Evolutionary conservation across 2,113 vertebrate species (phyloP).

Genomic region (Physeter macrocephalus): DNA sequence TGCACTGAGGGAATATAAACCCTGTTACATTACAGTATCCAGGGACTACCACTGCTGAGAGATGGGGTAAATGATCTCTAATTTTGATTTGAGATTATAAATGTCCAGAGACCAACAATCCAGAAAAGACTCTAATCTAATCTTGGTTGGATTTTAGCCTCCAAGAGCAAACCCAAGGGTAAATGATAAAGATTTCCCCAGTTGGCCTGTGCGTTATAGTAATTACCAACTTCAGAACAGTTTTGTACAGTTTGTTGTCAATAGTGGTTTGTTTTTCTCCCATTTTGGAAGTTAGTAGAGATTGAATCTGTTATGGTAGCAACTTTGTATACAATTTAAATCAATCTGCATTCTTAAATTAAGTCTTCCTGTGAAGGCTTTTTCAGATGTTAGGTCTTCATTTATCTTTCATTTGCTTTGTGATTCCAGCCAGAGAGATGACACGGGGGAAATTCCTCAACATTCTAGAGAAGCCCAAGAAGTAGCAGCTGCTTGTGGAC

Average conservation of each 20-base stretch:
- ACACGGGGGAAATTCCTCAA: conserved; percentile 98
- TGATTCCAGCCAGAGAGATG: conserved; percentile 96
- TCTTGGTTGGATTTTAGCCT: conserved; percentile 76
- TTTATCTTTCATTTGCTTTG: conserved; percentile 51
- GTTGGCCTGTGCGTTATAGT: not conserved
- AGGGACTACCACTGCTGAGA: conserved; percentile 64
- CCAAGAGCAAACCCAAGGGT: conserved; percentile 68
- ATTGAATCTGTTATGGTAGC: not conserved
- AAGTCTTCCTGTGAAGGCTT: not conserved
- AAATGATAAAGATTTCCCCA: conserved; percentile 9
- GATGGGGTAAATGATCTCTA: conserved; percentile 69
- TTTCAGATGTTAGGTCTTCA: conserved; percentile 27
- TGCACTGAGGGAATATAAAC: conserved; percentile 77
- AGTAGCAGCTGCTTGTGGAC: conserved; percentile 77
- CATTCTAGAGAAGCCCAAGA: conserved; percentile 97
- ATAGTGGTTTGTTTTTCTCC: not conserved
- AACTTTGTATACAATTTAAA: conserved; percentile 40
- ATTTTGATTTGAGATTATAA: conserved; percentile 78
- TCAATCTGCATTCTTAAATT: conserved; percentile 40
- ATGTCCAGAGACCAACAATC: conserved; percentile 75
- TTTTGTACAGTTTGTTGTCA: not conserved
- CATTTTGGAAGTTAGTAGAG: not conserved
- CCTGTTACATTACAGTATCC: conserved; percentile 70
- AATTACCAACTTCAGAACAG: not conserved
- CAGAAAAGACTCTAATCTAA: conserved; percentile 75